Base-by-base conservation (phyloP, 2,797 vertebrate genomes). In the Sebastes miniatus region DNA sequence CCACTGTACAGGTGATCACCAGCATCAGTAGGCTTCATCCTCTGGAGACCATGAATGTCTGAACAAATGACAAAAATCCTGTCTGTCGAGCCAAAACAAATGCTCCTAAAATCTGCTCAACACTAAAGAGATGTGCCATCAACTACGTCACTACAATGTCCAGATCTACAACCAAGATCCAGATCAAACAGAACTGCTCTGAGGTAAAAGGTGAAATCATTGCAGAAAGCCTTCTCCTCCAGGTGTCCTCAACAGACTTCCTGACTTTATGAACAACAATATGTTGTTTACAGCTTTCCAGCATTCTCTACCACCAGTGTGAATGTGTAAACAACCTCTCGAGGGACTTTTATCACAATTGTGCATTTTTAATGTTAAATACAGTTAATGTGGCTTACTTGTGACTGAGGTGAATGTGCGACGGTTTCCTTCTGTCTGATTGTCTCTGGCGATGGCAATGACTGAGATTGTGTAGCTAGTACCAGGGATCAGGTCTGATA, bases 401-500 rank as follows among this genome's bases (percentile, higher is more conserved):
- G 82, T 89, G 52, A 76, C 27, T 25, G 18, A 0, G 6, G 3
- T 16, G 8, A 81, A 18, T 4, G 2, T 71, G 63, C 18, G 14
- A 27, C 5, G 4, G 1, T 50, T 62, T 81, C 87, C 85, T 14
- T 43, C 11, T 34, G 79, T 65, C 9, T 34, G 1, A 34, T 74
- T 54, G 43, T 77, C 72, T 69, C 47, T 24, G 3, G 59, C 81
- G 36, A 87, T 1, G 8, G 79, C 63, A 65, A 14, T 24, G 18
- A 91, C 11, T 32, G 12, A n/a, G 64, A 87, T 52, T 7, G 39
- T 76, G 73, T 88, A 89, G 20, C 0, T 9, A 1, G 77, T 83
- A 6, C 84, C 87, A 32, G 85, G 64, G 2, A 32, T 73, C 31
- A 91, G 74, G 25, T 52, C 4, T 13, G 73, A 39, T 27, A 91